These are phyloP conservation scores for Drosophila robusta DNA, from an alignment of 2,888 invertebrate genomes.

Conservation along the genomic window DNA sequence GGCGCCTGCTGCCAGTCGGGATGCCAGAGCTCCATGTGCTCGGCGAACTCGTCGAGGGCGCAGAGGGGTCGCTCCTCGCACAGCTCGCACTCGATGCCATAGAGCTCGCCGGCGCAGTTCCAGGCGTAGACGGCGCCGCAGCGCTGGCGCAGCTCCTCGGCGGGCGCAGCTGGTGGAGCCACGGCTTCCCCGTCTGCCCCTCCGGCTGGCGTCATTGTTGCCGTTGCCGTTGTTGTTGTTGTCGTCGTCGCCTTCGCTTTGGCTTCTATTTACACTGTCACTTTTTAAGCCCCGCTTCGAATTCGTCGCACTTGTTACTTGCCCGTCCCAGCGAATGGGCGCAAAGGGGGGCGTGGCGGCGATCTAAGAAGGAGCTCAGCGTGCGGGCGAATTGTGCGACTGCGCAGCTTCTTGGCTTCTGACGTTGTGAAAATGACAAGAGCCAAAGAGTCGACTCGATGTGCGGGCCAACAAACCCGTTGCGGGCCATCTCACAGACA, in stretches of 20 bases:
- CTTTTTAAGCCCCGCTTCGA: slow-evolving; percentile 51
- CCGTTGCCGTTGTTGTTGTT: slow-evolving; percentile 5
- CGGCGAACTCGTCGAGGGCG: slow-evolving; percentile 73
- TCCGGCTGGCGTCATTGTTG: slow-evolving; percentile 5
- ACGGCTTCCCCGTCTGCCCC: not conserved
- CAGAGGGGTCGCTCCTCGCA: slow-evolving; percentile 80
- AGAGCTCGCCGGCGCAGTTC: slow-evolving; percentile 78
- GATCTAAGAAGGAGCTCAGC: not conserved
- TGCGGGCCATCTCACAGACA: slow-evolving; percentile 42
- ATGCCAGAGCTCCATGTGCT: slow-evolving; percentile 82
- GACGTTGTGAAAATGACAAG: slow-evolving; percentile 63
- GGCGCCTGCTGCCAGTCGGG: slow-evolving; percentile 65
- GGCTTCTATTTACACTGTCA: slow-evolving; percentile 36
- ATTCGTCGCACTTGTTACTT: slow-evolving; percentile 48
- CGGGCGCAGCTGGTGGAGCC: not conserved
- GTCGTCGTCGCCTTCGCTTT: not conserved
- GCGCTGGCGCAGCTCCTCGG: slow-evolving; percentile 50
- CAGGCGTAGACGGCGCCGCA: slow-evolving; percentile 80
- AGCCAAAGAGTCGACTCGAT: slow-evolving; percentile 23
- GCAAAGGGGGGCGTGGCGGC: too few relatives aligned
- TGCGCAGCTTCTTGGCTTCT: slow-evolving; percentile 66
- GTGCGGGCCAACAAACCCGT: slow-evolving; percentile 64
- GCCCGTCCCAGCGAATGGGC: not conserved
- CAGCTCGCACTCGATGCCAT: slow-evolving; percentile 77
- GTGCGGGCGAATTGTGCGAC: slow-evolving; percentile 41